Evolutionary conservation across 1,140 invertebrate species (phyloP).

Genomic region (Eubasilissa regina): DNA sequence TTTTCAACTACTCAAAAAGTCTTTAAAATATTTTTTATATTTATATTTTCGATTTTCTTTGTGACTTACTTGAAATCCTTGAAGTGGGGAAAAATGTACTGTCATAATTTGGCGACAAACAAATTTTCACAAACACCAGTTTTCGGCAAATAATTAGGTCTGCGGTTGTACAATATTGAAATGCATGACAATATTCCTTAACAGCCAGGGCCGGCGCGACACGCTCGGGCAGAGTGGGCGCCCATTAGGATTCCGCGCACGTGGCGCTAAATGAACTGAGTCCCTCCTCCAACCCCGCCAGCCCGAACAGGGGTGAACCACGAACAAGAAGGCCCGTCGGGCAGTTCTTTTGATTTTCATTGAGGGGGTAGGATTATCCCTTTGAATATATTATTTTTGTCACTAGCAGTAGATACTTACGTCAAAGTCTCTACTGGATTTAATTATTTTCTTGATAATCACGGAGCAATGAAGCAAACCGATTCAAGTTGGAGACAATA

Average conservation of each 20-base stretch:
- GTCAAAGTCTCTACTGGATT: too few species aligned
- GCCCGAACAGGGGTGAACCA: neutral
- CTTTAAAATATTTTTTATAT: too few species aligned
- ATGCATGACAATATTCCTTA: conserved; percentile 32
- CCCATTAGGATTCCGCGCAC: conserved; percentile 39
- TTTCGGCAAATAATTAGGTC: neutral
- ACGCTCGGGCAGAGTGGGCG: neutral
- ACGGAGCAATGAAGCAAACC: too few species aligned
- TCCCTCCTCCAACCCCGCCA: neutral
- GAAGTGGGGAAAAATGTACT: too few species aligned
- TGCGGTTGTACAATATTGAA: conserved; percentile 24
- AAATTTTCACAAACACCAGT: conserved; percentile 7
- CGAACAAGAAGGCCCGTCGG: neutral
- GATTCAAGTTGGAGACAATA: too few species aligned
- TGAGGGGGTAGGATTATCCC: too few species aligned
- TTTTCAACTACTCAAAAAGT: too few species aligned
- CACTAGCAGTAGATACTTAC: too few species aligned
- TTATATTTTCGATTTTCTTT: too few species aligned
- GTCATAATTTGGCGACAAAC: conserved; percentile 1
- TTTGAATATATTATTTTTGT: too few species aligned
- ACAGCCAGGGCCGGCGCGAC: conserved; percentile 12
- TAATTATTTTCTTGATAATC: too few species aligned
- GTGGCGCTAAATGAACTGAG: conserved; percentile 37
- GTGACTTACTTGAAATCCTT: too few species aligned
- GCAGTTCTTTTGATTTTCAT: conserved; percentile 20